Evolutionary conservation across 2,797 vertebrate genomes (phyloP).

Genomic region (Clarias platycephalus): DNA sequence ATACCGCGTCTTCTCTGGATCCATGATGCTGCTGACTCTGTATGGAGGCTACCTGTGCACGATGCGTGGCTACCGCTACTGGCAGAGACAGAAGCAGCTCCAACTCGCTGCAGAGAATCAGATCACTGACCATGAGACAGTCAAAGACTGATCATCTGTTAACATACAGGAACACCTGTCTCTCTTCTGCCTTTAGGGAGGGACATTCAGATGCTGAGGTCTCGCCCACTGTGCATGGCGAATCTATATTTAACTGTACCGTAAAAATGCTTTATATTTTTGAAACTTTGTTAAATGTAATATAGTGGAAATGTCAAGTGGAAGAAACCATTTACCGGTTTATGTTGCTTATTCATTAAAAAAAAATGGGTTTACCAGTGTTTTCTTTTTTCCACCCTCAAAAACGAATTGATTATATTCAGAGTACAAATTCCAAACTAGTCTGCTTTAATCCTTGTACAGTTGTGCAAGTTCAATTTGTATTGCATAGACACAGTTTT

Average conservation of each 20-base stretch:
- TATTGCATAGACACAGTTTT: conserved; percentile 1
- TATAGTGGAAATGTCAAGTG: not conserved
- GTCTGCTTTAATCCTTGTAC: not conserved
- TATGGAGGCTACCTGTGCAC: conserved; percentile 87
- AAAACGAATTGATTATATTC: not conserved
- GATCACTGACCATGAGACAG: conserved; percentile 47
- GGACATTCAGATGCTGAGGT: not conserved
- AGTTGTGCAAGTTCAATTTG: conserved; percentile 1
- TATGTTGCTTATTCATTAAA: not conserved
- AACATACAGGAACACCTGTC: not conserved
- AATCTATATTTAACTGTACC: not conserved
- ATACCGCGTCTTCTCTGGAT: conserved; percentile 84
- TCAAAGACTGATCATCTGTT: conserved; percentile 45
- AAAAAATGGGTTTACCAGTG: not conserved
- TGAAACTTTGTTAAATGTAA: conserved; percentile 4
- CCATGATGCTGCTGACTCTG: conserved; percentile 88
- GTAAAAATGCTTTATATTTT: not conserved
- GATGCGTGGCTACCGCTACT: conserved; percentile 72
- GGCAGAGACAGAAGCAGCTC: conserved; percentile 68
- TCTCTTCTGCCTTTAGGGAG: not conserved
- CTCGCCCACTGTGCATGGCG: not conserved
- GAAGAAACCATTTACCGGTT: not conserved
- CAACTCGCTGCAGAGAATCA: conserved; percentile 76
- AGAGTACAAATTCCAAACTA: conserved; percentile 10
- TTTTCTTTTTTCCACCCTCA: not conserved